A percentile compares a stretch with the other conserved stretches of the same genome.
These are phyloP conservation scores for Electrophaes corylata DNA, from an alignment of 2,888 invertebrate species.

Conservation along the genomic window DNA sequence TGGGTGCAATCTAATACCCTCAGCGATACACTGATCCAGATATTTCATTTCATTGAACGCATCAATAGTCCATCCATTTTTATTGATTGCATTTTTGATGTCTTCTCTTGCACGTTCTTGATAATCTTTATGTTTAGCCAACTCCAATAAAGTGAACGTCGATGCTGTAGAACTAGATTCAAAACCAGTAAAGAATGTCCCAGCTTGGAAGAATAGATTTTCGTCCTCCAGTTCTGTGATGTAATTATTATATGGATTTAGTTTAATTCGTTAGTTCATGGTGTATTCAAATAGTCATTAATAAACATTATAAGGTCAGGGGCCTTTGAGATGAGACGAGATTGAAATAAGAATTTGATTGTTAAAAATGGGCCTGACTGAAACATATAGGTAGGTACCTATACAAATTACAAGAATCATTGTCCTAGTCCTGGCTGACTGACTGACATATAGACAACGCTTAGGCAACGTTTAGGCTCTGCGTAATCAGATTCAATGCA, in stretches of 20 bases:
- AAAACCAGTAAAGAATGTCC: constrained; percentile 47
- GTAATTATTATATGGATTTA: not conserved
- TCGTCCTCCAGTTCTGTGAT: constrained; percentile 43
- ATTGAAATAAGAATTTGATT: no score
- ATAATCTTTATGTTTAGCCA: constrained; percentile 36
- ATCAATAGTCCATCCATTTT: constrained; percentile 43
- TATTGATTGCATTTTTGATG: constrained; percentile 34
- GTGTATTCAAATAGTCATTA: no score
- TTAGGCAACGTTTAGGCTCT: no score
- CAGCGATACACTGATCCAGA: constrained; percentile 43
- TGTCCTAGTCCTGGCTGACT: no score
- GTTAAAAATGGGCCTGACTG: no score
- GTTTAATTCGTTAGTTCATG: no score
- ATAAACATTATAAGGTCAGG: no score
- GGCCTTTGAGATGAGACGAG: no score
- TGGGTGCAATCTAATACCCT: constrained; percentile 42
- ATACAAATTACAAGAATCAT: no score
- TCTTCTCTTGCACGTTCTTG: constrained; percentile 38
- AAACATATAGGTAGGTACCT: no score
- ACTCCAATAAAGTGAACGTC: constrained; percentile 44
- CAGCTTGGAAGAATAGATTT: constrained; percentile 43
- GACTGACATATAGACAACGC: no score
- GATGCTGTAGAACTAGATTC: constrained; percentile 44
- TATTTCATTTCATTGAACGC: constrained; percentile 45
- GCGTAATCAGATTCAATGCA: no score